Evolutionary conservation across 1,140 invertebrate species (phyloP).

Genomic region (Bradysia coprophila): DNA sequence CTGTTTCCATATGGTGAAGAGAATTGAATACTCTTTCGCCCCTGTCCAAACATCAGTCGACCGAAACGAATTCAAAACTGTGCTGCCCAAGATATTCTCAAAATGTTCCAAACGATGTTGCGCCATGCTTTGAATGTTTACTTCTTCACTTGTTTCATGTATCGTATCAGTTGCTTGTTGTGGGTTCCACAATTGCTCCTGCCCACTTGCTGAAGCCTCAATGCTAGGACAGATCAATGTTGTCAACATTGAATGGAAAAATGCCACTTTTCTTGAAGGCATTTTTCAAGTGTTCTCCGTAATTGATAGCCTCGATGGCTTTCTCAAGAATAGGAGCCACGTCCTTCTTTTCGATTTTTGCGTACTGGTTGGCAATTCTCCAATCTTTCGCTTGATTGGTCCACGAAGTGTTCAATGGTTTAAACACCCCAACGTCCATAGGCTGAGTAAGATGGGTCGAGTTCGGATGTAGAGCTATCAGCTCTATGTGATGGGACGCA

Average conservation of each 20-base stretch:
- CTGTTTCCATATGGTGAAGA: no score
- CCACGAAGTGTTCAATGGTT: constrained; percentile 15
- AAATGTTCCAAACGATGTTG: no score
- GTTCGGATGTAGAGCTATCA: constrained; percentile 23
- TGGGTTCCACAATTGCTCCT: no score
- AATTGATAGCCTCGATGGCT: neutral
- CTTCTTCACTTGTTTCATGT: no score
- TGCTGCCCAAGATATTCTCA: no score
- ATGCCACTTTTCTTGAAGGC: neutral
- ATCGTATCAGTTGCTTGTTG: neutral
- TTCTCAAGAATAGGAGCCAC: neutral
- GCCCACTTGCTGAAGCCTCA: no score
- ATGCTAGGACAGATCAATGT: neutral
- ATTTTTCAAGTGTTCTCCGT: neutral
- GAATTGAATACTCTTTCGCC: no score
- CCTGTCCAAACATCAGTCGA: no score
- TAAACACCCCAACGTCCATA: constrained; percentile 20
- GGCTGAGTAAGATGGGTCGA: constrained; percentile 25
- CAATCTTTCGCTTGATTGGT: constrained; percentile 9
- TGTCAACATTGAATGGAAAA: neutral
- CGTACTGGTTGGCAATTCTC: constrained; percentile 7
- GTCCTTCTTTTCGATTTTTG: neutral
- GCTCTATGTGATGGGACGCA: constrained; percentile 16
- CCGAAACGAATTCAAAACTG: no score
- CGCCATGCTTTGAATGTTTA: no score